A percentile compares a stretch with the other conserved stretches of the same genome.
These are phyloP conservation scores for Parnassius apollo DNA, from an alignment of 2,888 invertebrate genomes.

Conservation along the genomic window DNA sequence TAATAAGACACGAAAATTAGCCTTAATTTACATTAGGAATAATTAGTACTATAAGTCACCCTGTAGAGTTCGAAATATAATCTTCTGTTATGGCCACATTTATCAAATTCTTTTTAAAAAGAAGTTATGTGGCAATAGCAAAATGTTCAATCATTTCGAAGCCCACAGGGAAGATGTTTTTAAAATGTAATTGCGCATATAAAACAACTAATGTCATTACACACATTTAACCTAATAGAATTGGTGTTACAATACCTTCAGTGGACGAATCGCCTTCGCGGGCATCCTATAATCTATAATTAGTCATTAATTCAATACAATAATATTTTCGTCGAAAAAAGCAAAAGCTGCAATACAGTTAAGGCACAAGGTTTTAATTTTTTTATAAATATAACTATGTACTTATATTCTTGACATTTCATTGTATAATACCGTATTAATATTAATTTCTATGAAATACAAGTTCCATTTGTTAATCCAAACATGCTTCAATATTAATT, in stretches of 20 bases:
- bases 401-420: constrained; percentile 5
- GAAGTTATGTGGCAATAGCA: too few relatives aligned
- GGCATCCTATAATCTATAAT: constrained; percentile 47
- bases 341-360: constrained; percentile 23
- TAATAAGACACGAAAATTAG: constrained; percentile 30
- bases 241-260: constrained; percentile 78
- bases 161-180: neutral
- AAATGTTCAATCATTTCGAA: neutral
- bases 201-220: constrained; percentile 32
- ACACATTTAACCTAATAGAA: constrained; percentile 51
- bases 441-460: constrained; percentile 3
- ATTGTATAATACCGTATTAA: constrained; percentile 3
- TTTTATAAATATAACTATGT: constrained; percentile 12
- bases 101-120: neutral
- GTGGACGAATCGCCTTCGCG: constrained; percentile 74
- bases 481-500: constrained; percentile 22
- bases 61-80: constrained; percentile 10
- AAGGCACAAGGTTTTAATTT: constrained; percentile 30
- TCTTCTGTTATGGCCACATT: neutral
- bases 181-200: constrained; percentile 12
- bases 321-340: constrained; percentile 28
- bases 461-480: constrained; percentile 13
- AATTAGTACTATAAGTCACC: constrained; percentile 20
- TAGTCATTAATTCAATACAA: constrained; percentile 31
- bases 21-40: constrained; percentile 22